Conservation (phyloP, 1,140 invertebrate genomes). For the Choristoneura fumiferana region DNA sequence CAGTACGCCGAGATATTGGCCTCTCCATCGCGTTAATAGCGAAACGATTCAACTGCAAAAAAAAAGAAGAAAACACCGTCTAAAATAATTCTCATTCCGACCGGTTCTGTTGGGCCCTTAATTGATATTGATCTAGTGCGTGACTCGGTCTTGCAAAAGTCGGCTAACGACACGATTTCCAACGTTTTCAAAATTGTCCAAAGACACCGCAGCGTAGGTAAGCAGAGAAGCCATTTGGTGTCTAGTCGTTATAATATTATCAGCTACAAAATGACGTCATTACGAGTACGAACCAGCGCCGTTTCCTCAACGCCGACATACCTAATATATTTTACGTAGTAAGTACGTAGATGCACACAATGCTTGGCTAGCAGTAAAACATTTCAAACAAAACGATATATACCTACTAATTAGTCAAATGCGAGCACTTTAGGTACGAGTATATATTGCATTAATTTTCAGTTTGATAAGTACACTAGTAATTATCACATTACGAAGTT, state of each 20-base stretch:
- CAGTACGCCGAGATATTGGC: conserved; percentile 63
- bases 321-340: too few species aligned
- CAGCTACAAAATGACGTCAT: conserved; percentile 38
- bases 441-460: too few species aligned
- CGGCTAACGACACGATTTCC: background rate
- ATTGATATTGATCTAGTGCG: conserved; percentile 15
- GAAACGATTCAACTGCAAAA: conserved; percentile 48
- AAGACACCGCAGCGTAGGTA: background rate
- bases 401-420: too few species aligned
- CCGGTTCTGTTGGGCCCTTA: conserved; percentile 1
- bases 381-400: too few species aligned
- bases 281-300: conserved; percentile 29
- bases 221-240: conserved; percentile 25
- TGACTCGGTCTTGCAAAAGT: background rate
- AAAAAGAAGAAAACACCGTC: conserved; percentile 29
- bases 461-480: too few species aligned
- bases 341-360: too few species aligned
- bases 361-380: too few species aligned
- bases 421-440: too few species aligned
- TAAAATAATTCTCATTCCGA: conserved; percentile 30
- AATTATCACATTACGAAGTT: too few species aligned
- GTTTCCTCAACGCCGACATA: conserved; percentile 25
- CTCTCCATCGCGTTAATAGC: conserved; percentile 57
- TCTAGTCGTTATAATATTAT: conserved; percentile 35
- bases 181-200: background rate